Evolutionary conservation across 2,113 vertebrate genomes (phyloP).

Genomic region (Urocynchramus pylzowi): DNA sequence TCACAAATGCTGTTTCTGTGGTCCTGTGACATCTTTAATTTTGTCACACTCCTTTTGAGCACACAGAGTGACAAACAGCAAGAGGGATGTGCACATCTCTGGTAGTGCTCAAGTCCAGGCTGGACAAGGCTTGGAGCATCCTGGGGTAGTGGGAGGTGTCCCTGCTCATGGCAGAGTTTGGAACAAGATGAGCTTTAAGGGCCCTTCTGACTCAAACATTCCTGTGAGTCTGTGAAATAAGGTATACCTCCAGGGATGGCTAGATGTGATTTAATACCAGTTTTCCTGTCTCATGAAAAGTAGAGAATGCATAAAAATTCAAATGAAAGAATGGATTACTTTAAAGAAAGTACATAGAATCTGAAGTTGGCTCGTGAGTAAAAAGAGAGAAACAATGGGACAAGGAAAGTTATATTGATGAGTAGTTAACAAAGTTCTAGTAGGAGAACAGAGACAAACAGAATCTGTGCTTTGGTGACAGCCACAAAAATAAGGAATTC

Average conservation of each 20-base stretch:
- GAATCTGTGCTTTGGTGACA: neutral
- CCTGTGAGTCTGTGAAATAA: neutral
- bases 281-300: neutral
- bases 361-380: neutral
- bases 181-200: neutral
- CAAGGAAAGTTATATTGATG: neutral
- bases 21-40: neutral
- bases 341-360: neutral
- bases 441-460: neutral
- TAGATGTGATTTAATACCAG: neutral
- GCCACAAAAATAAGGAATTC: neutral
- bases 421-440: neutral
- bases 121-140: neutral
- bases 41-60: neutral
- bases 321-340: neutral
- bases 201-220: neutral
- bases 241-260: neutral
- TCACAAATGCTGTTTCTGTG: neutral
- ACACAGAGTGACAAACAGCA: neutral
- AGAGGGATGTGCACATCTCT: neutral
- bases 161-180: neutral
- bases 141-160: neutral
- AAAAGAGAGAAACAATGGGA: neutral
- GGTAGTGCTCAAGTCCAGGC: neutral
- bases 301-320: neutral